Percentiles rank a stretch among this genome's conserved stretches.
Conservation (phyloP, 1,140 invertebrate genomes). For the Rhyacophila brunnea region DNA sequence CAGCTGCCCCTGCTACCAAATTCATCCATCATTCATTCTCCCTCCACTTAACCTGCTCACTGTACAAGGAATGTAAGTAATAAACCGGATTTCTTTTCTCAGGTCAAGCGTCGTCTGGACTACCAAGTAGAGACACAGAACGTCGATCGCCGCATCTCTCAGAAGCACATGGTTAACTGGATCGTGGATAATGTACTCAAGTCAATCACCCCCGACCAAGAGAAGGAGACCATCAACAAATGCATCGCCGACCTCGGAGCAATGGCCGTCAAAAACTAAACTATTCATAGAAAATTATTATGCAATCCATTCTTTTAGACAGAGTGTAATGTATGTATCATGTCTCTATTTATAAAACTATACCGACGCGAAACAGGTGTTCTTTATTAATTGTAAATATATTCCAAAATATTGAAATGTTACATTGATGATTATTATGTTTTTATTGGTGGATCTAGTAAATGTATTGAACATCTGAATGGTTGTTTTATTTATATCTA, state of each 20-base stretch:
- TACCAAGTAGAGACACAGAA: constrained; percentile 85
- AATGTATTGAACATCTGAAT: too few species aligned
- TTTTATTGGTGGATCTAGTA: too few species aligned
- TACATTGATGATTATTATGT: not conserved
- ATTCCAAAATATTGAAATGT: not conserved
- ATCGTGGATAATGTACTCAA: constrained; percentile 81
- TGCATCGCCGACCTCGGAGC: constrained; percentile 85
- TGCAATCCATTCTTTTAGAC: too few species aligned
- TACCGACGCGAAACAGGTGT: too few species aligned
- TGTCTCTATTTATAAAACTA: not conserved
- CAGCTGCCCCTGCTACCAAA: too few species aligned
- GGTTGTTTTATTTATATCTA: too few species aligned
- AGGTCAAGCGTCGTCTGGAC: constrained; percentile 81
- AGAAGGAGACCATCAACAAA: constrained; percentile 84
- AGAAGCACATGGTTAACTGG: constrained; percentile 94
- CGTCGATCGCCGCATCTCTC: constrained; percentile 77
- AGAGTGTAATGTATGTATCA: too few species aligned
- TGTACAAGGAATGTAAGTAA: too few species aligned
- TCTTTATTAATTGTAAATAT: too few species aligned
- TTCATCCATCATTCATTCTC: too few species aligned
- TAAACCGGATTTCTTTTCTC: too few species aligned
- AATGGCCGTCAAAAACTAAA: constrained; percentile 53
- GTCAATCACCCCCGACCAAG: constrained; percentile 89
- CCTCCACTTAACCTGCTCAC: too few species aligned
- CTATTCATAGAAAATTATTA: not conserved